Percentiles rank a stretch among this genome's conserved stretches.
phyloP scores from a whole-genome alignment of 2,888 invertebrate genomes.

The Lasius platythorax region DNA sequence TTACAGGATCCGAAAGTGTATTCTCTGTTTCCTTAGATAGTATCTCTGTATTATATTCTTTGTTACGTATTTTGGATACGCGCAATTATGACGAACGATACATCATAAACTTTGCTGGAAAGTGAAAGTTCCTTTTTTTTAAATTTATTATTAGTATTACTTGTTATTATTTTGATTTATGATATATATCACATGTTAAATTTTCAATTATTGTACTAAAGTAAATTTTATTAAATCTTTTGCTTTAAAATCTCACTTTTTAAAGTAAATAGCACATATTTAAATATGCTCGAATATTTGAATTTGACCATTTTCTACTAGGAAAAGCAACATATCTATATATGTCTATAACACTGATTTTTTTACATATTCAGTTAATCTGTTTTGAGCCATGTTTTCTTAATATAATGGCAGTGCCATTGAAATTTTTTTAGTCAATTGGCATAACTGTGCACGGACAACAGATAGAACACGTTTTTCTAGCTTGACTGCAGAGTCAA shows the following conservation, averaged over 20 bases:
- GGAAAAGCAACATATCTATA: not conserved
- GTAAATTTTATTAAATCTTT: not conserved
- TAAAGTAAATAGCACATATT: not conserved
- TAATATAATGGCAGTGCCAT: not conserved
- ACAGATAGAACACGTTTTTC: not conserved
- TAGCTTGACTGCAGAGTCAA: constrained; percentile 4
- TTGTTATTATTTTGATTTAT: not conserved
- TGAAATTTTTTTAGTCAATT: not conserved
- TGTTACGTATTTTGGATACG: constrained; percentile 24
- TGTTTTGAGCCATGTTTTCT: not conserved
- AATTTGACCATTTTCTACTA: not conserved
- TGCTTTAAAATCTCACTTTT: not conserved
- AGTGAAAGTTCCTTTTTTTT: not conserved
- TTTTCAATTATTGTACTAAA: not conserved
- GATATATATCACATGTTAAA: not conserved
- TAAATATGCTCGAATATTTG: not conserved
- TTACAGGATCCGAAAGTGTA: constrained; percentile 13
- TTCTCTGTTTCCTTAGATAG: constrained; percentile 17
- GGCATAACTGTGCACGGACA: not conserved
- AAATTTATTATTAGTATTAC: not conserved
- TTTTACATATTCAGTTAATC: not conserved
- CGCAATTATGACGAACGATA: constrained; percentile 16
- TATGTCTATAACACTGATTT: not conserved
- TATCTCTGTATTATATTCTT: constrained; percentile 5
- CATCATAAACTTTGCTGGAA: constrained; percentile 6